Evolutionary conservation across 1,140 invertebrate genomes (phyloP).

Genomic region (Penaeus chinensis): DNA sequence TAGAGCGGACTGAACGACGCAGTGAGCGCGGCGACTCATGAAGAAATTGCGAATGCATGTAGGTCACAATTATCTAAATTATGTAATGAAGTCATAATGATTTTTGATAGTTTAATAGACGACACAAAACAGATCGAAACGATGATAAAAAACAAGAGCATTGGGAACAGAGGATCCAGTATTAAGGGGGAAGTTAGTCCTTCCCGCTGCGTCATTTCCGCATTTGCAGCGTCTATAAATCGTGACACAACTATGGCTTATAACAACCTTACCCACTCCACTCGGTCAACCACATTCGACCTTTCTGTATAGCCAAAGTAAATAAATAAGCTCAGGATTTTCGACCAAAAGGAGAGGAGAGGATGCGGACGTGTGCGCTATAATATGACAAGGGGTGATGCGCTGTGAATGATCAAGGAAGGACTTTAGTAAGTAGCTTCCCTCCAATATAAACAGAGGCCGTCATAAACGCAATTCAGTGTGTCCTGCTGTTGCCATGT

Average conservation of each 20-base stretch:
- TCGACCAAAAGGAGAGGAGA: background rate
- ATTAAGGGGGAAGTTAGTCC: constrained; percentile 41
- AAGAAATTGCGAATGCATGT: no score
- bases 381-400: constrained; percentile 50
- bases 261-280: background rate
- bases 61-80: no score
- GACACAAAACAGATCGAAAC: constrained; percentile 26
- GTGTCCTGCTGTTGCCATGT: constrained; percentile 54
- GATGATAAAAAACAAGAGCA: constrained; percentile 7
- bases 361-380: constrained; percentile 32
- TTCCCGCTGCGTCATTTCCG: constrained; percentile 53
- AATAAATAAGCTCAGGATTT: constrained; percentile 10
- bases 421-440: constrained; percentile 26
- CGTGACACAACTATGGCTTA: constrained; percentile 23
- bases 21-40: no score
- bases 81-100: no score
- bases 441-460: constrained; percentile 50
- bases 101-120: background rate
- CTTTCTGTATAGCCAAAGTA: background rate
- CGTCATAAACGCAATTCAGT: constrained; percentile 59
- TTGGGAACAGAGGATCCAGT: constrained; percentile 24
- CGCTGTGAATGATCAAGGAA: constrained; percentile 30
- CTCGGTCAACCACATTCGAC: background rate
- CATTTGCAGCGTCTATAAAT: constrained; percentile 43
- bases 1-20: no score